These are phyloP conservation scores for Lasioglossum villosulum DNA, from an alignment of 2,888 invertebrate genomes.

Conservation along the genomic window DNA sequence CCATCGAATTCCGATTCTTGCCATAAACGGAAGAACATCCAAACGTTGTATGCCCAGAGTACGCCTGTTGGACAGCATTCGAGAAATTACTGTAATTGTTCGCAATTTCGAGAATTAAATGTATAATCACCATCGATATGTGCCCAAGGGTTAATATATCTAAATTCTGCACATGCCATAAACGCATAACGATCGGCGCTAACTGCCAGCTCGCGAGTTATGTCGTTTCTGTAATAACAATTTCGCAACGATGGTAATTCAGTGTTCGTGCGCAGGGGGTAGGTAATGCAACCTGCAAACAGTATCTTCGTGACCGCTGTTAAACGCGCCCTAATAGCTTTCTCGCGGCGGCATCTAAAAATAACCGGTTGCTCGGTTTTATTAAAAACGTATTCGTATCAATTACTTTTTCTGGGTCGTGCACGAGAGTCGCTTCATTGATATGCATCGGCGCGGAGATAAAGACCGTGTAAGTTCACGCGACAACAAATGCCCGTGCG, in stretches of 20 bases:
- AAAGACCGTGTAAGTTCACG: constrained; percentile 56
- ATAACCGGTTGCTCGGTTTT: constrained; percentile 3
- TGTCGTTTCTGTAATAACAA: background rate
- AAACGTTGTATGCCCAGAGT: too few species aligned
- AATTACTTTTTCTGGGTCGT: constrained; percentile 46
- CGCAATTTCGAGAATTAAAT: too few species aligned
- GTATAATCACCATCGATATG: too few species aligned
- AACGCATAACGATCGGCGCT: background rate
- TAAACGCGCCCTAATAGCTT: constrained; percentile 31
- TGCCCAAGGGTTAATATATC: background rate
- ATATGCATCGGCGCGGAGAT: constrained; percentile 45
- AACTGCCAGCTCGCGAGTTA: background rate
- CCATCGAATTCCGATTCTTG: too few species aligned
- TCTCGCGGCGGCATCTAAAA: constrained; percentile 5
- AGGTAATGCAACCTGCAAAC: background rate
- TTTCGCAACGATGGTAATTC: background rate
- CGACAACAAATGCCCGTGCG: constrained; percentile 38
- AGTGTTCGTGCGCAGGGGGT: background rate
- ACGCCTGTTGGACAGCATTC: too few species aligned
- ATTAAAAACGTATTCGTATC: constrained; percentile 35
- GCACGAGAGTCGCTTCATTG: constrained; percentile 41
- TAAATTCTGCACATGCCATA: background rate
- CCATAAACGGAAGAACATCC: too few species aligned
- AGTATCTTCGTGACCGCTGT: background rate
- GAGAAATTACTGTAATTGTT: too few species aligned